Evolutionary conservation across 2,797 vertebrate species (phyloP).

Genomic region (Dallia pectoralis): DNA sequence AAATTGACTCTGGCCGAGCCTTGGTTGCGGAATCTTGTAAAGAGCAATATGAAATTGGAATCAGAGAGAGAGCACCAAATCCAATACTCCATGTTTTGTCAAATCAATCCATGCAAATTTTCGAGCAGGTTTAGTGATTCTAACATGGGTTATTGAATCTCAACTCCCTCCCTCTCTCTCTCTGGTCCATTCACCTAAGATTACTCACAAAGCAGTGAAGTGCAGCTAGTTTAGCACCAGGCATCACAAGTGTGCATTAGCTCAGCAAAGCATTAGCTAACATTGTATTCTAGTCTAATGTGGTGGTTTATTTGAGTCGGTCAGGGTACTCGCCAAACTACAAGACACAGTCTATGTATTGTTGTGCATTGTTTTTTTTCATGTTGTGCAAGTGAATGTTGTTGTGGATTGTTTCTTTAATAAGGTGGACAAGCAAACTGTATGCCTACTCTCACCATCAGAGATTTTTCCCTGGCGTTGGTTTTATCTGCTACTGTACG

Average conservation of each 20-base stretch:
- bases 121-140: background rate
- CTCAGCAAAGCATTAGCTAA: too few species aligned
- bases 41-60: background rate
- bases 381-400: too few species aligned
- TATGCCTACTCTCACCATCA: background rate
- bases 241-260: too few species aligned
- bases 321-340: too few species aligned
- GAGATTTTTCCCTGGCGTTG: background rate
- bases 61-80: background rate
- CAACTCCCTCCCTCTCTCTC: conserved; percentile 4
- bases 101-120: background rate
- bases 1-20: too few species aligned
- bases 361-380: too few species aligned
- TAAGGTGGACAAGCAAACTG: background rate
- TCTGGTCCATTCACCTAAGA: conserved; percentile 8
- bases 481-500: background rate
- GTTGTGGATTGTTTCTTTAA: too few species aligned
- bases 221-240: too few species aligned
- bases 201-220: conserved; percentile 5
- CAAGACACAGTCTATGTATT: too few species aligned
- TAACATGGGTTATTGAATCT: background rate
- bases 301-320: too few species aligned
- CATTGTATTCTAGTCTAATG: too few species aligned
- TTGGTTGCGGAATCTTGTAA: background rate
- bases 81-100: background rate